These are phyloP conservation scores for Episyrphus balteatus DNA, from an alignment of 1,140 invertebrate species.

Conservation along the genomic window DNA sequence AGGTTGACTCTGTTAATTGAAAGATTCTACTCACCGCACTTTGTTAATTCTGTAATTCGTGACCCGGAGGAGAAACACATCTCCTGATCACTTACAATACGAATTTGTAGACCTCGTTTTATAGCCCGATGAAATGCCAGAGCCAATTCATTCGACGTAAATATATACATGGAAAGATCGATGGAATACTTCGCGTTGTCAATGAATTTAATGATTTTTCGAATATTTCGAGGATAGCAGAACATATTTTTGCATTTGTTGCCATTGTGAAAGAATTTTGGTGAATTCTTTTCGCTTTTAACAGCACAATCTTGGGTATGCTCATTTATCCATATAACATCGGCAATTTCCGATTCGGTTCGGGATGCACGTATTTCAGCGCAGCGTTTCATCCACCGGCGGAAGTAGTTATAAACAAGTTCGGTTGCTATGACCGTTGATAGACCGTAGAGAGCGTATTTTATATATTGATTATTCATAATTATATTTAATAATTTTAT, in stretches of 20 bases:
- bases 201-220: conserved; percentile 11
- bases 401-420: no score
- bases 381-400: no score
- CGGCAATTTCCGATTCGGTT: background rate
- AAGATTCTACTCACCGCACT: background rate
- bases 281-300: background rate
- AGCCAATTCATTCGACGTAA: conserved; percentile 7
- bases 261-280: background rate
- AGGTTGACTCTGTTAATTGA: no score
- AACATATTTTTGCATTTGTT: conserved; percentile 7
- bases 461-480: no score
- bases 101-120: conserved; percentile 14
- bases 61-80: conserved; percentile 15
- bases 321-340: conserved; percentile 28
- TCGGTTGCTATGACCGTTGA: no score
- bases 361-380: no score
- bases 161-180: conserved; percentile 25
- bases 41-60: conserved; percentile 8
- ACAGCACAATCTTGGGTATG: conserved; percentile 12
- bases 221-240: conserved; percentile 9
- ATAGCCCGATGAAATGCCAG: conserved; percentile 12
- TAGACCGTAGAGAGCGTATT: no score
- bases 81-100: conserved; percentile 20
- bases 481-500: no score
- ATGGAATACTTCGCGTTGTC: conserved; percentile 19